Evolutionary conservation across 2,888 invertebrate species (phyloP), one percentile per base, ranked within the genome.

Genomic region (Brenthis ino): DNA sequence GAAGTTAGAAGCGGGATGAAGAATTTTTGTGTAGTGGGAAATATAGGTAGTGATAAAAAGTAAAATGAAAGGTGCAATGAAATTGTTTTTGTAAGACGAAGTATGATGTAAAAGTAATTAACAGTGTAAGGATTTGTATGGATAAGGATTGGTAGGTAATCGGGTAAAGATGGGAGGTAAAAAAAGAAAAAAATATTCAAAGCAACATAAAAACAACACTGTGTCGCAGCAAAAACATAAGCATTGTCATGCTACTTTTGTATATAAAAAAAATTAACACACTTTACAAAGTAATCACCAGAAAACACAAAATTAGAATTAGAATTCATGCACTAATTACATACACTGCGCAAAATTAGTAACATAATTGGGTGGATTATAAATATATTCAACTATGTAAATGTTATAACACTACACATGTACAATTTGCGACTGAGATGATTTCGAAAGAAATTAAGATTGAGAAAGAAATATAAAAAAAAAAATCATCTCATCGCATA

Each of bases 161-260:
- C 5, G 37, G 37, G 11, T 16, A 73, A 70, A 81, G 75, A 80
- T 81, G 78, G 57, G 54, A 68, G 64, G 66, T 43, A 82, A 84
- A 83, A 79, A 79, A 83, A 85, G 82, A 82, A 80, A 85, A 81
- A 84, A 85, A 82, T 85, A 85, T 85, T 90, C 87, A 90, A 92
- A 93, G 91, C 91, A 87, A 91, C 89, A 88, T 85, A 87, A 88
- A 85, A 86, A 85, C 81, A 83, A 82, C 80, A 84, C 79, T 82
- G 88, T 86, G 79, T 79, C 80, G 89, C 90, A 89, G 89, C 89
- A 83, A 89, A 84, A 82, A 89, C 85, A 85, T 75, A 91, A 91
- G 91, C 91, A 76, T 76, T 67, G 68, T 68, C 79, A 80, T 79
- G 79, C 78, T 71, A 74, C 66, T 69, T 70, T 68, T 72, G 69